Percentiles rank a stretch among this genome's conserved stretches.
Evolutionary conservation across 2,888 invertebrate genomes (phyloP).

Genomic region (Aphodius granarius): DNA sequence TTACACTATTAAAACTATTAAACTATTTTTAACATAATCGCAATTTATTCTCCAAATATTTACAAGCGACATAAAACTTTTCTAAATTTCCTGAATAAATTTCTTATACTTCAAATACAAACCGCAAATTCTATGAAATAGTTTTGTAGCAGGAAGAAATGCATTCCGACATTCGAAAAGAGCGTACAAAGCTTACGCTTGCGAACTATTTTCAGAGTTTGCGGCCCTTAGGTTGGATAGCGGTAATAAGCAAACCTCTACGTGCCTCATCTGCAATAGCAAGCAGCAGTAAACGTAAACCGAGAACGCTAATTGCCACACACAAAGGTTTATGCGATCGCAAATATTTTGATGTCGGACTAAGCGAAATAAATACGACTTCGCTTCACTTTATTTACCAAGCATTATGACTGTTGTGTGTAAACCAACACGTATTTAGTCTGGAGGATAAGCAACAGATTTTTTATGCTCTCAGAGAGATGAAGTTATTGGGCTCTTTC

Average conservation of each 20-base stretch:
- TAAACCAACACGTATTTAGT: not conserved
- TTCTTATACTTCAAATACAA: no score
- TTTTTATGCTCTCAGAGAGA: not conserved
- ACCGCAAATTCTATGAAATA: not conserved
- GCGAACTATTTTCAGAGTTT: not conserved
- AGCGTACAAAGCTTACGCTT: not conserved
- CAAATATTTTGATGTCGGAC: not conserved
- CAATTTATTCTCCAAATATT: not conserved
- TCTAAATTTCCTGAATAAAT: no score
- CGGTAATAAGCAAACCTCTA: not conserved
- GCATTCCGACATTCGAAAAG: not conserved
- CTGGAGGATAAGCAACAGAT: not conserved
- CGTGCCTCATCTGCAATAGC: not conserved
- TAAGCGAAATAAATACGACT: not conserved
- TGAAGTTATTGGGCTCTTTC: not conserved
- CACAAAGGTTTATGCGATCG: not conserved
- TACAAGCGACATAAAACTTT: not conserved
- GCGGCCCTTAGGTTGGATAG: not conserved
- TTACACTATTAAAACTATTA: no score
- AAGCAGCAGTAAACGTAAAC: not conserved
- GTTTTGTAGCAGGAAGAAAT: not conserved
- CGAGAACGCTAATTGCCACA: not conserved
- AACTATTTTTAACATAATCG: not conserved
- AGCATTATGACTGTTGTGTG: not conserved
- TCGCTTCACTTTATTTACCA: not conserved